Conservation (phyloP, 2,797 vertebrate genomes). For the Spinibarbus caldwelli region DNA sequence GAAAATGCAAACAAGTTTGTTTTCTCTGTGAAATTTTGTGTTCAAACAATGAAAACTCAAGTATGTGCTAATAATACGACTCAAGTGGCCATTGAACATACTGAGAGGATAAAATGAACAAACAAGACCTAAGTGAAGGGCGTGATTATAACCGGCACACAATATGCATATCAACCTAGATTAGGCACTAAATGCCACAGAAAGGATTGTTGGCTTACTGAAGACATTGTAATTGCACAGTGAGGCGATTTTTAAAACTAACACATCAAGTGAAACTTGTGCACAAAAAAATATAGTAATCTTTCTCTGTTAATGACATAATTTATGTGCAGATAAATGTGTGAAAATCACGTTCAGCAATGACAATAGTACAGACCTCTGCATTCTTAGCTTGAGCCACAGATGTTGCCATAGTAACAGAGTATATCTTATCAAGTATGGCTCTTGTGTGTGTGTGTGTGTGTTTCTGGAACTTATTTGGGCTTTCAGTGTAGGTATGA, state of each 20-base stretch:
- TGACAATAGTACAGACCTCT: conserved; percentile 82
- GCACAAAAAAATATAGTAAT: conserved; percentile 30
- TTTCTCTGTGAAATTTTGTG: too few species aligned
- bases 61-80: conserved; percentile 70
- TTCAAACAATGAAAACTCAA: conserved; percentile 50
- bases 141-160: conserved; percentile 66
- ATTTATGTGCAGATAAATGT: conserved; percentile 65
- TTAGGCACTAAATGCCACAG: conserved; percentile 18
- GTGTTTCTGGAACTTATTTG: conserved; percentile 83
- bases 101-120: conserved; percentile 68
- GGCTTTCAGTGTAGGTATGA: conserved; percentile 85
- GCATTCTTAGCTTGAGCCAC: conserved; percentile 84
- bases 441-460: conserved; percentile 67
- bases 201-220: conserved; percentile 23
- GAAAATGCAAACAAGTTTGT: conserved; percentile 29
- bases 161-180: conserved; percentile 64
- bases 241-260: not conserved
- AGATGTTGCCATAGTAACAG: conserved; percentile 87
- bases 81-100: conserved; percentile 72
- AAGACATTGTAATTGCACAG: conserved; percentile 7
- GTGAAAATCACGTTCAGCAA: conserved; percentile 73
- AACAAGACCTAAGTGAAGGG: conserved; percentile 69
- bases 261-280: conserved; percentile 20
- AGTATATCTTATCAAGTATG: conserved; percentile 86
- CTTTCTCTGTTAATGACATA: conserved; percentile 61